phyloP scores from a whole-genome alignment of 2,113 vertebrate genomes.

The Geococcyx californianus region DNA sequence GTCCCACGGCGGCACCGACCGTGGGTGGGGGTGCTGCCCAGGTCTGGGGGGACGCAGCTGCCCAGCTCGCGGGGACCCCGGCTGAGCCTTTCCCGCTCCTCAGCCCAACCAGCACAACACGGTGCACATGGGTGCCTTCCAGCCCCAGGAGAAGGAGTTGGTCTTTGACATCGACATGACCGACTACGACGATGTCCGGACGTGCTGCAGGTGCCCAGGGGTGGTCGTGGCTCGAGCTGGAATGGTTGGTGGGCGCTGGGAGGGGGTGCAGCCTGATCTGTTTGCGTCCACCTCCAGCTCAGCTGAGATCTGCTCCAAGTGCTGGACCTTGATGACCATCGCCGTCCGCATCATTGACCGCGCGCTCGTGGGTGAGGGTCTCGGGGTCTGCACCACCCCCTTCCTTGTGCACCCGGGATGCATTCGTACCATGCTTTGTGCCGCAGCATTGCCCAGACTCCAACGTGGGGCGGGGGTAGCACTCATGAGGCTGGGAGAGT shows the following conservation, averaged over 20 bases:
- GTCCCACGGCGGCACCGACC: rapidly evolving
- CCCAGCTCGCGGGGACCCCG: rapidly evolving
- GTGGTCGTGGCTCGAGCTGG: rapidly evolving
- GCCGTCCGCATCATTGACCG: slow-evolving; percentile 89
- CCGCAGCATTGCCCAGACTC: rapidly evolving
- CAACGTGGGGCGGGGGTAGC: rapidly evolving
- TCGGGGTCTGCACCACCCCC: rapidly evolving
- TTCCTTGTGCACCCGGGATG: rapidly evolving
- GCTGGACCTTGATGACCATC: slow-evolving; percentile 96
- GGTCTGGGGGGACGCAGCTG: rapidly evolving
- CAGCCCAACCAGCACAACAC: slow-evolving; percentile 93
- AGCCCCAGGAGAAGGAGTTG: slow-evolving; percentile 94
- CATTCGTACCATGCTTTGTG: rapidly evolving
- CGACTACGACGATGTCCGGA: slow-evolving; percentile 93
- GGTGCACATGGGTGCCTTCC: slow-evolving; percentile 90
- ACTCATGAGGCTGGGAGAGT: no score
- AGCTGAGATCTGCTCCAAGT: slow-evolving; percentile 93
- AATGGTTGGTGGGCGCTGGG: neutral
- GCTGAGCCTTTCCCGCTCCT: neutral
- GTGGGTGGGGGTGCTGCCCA: neutral
- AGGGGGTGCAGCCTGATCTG: rapidly evolving
- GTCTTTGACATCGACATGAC: slow-evolving; percentile 99
- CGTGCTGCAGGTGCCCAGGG: slow-evolving; percentile 87
- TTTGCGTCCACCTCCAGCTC: slow-evolving; percentile 75
- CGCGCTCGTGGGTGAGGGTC: slow-evolving; percentile 82